Base-by-base conservation (phyloP, 92 coral and sea anemone species). In the Phymanthus crucifer region DNA sequence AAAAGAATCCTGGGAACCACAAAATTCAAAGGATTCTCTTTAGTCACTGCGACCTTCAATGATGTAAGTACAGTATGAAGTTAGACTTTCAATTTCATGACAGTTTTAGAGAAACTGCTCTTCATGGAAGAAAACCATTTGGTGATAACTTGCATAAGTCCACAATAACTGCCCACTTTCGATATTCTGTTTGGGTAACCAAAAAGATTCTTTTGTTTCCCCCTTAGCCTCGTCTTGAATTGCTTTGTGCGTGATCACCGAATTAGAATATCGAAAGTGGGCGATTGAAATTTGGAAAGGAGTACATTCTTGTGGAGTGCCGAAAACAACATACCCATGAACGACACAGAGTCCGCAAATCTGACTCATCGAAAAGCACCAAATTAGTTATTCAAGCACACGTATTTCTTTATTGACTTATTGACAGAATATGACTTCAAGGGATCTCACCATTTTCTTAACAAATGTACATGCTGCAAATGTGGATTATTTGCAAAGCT, bases 381-480 rank as follows among this genome's bases (percentile, higher is more conserved):
- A 66, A 26, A 24, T 66, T 66, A 11, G n/a, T 66, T 66, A 26
- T 66, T 66, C 37, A 26, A 27, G 48, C 48, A 43, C 48, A 43
- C 19, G 19, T 18, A 52, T 52, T 8, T 18, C 61, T 52, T 52
- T 7, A 52, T 52, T 23, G 2, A 43, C 48, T 6, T 43, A n/a
- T n/a, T n/a, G n/a, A 23, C 70, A 66, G 70, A 21, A 66, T 26
- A 32, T 66, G 34, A 66, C 70, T 26, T 32, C 33, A 66, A 32
- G 10, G 8, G 70, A 66, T 66, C 70, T 66, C 37, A 66, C 4
- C 70, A 3, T 8, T 23, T 66, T 66, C 17, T 21, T 66, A 4
- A 32, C 32, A 19, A 66, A 66, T 24, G 70, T 66, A 26, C 70
- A 66, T 66, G 70, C 70, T 26, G 70, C 37, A 3, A 66, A 66